Conservation (phyloP, 2,797 vertebrate species). For the Liasis olivaceus region DNA sequence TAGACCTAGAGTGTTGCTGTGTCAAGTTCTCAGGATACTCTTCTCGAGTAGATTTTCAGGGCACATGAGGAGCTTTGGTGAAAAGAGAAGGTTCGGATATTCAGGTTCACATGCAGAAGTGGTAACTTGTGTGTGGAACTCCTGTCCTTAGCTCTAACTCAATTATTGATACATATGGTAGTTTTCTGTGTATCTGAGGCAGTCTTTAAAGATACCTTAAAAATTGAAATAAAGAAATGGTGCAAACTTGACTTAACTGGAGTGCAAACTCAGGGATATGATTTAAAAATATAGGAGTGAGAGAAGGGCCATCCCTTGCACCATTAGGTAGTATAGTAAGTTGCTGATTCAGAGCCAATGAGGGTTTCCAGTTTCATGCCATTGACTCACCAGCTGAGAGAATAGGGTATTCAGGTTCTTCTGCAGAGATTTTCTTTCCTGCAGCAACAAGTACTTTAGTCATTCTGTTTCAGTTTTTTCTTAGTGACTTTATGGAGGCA, state of each 20-base stretch:
- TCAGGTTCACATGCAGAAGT: not conserved
- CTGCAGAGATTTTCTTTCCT: not conserved
- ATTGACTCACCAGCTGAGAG: not conserved
- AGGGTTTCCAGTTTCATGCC: slow-evolving; percentile 18
- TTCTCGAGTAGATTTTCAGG: not conserved
- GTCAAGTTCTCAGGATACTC: not conserved
- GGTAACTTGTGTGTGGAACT: not conserved
- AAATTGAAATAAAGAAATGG: not conserved
- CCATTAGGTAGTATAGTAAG: slow-evolving; percentile 27
- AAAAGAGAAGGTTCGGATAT: not conserved
- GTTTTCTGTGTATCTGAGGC: not conserved
- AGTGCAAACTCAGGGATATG: not conserved
- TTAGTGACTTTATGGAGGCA: not conserved
- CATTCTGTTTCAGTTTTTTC: not conserved
- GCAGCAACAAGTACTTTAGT: slow-evolving; percentile 3
- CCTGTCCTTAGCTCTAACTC: not conserved
- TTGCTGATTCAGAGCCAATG: slow-evolving; percentile 14
- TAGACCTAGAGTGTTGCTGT: not conserved
- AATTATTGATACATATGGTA: not conserved
- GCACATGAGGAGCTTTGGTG: not conserved
- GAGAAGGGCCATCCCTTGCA: slow-evolving; percentile 24
- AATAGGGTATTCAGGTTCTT: slow-evolving; percentile 3
- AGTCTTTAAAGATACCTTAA: not conserved
- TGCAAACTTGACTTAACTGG: not conserved
- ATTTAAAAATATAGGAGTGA: not conserved